Conservation (phyloP, 1,140 invertebrate genomes). For the Tetragnatha versicolor region DNA sequence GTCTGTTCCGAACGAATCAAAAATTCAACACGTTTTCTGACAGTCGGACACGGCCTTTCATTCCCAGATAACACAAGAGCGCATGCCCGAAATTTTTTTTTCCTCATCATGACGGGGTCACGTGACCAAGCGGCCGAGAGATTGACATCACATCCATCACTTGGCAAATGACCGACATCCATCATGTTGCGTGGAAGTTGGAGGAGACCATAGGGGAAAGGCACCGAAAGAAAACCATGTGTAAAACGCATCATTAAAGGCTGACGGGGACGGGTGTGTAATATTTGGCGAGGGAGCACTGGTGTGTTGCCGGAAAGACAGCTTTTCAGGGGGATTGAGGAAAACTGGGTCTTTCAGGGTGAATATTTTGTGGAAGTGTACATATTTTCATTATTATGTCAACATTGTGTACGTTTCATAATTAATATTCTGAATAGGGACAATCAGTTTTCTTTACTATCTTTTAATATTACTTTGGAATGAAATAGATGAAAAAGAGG, state of each 20-base stretch:
- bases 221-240: constrained; percentile 49
- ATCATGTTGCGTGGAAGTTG: constrained; percentile 53
- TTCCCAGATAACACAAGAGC: constrained; percentile 40
- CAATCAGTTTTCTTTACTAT: too few relatives aligned
- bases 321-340: too few relatives aligned
- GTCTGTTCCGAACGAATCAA: constrained; percentile 18
- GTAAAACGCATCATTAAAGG: constrained; percentile 54
- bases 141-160: constrained; percentile 52
- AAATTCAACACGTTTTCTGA: constrained; percentile 52
- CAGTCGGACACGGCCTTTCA: constrained; percentile 35
- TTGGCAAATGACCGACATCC: constrained; percentile 51
- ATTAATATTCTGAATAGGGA: too few relatives aligned
- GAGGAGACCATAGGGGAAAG: constrained; percentile 2
- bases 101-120: constrained; percentile 17
- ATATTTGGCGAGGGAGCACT: not conserved
- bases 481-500: too few relatives aligned
- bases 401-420: too few relatives aligned
- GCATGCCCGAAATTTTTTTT: too few relatives aligned
- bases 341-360: too few relatives aligned
- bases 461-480: too few relatives aligned
- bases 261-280: not conserved
- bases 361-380: too few relatives aligned
- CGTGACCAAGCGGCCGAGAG: constrained; percentile 42
- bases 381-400: too few relatives aligned
- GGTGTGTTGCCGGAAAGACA: not conserved